A percentile compares a stretch with the other conserved stretches of the same genome.
These are phyloP conservation scores for Ammodytes dubius DNA, from an alignment of 2,113 vertebrate species.

Conservation along the genomic window DNA sequence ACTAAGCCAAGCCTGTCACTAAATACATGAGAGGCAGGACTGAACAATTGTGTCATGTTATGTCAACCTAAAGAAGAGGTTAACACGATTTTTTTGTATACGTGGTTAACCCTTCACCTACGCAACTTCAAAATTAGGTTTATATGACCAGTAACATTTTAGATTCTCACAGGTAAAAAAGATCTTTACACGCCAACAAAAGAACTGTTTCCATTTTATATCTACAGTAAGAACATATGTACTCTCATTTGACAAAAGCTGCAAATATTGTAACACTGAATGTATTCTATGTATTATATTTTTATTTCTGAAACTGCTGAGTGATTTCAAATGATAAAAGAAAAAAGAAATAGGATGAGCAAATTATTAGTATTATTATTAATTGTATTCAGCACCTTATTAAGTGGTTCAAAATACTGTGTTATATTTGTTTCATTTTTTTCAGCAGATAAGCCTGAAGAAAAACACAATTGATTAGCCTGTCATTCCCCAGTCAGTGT, in stretches of 20 bases:
- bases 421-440: conserved; percentile 27
- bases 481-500: conserved; percentile 19
- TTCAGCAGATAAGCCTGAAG: conserved; percentile 19
- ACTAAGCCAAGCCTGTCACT: not conserved
- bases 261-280: not conserved
- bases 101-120: not conserved
- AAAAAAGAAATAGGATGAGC: not conserved
- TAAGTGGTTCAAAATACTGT: conserved; percentile 10
- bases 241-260: not conserved
- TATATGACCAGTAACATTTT: conserved; percentile 6
- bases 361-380: not conserved
- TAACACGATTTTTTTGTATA: not conserved
- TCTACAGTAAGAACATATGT: not conserved
- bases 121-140: not conserved
- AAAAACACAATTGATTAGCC: conserved; percentile 54
- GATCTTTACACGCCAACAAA: fast-evolving
- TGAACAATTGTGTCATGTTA: not conserved
- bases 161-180: not conserved
- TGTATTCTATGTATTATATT: not conserved
- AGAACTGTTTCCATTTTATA: not conserved
- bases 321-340: not conserved
- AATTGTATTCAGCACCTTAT: not conserved
- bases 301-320: not conserved
- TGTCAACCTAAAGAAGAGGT: fast-evolving
- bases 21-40: fast-evolving